phyloP scores from a whole-genome alignment of 2,888 invertebrate species.

The Lepetodrilus schrolli region DNA sequence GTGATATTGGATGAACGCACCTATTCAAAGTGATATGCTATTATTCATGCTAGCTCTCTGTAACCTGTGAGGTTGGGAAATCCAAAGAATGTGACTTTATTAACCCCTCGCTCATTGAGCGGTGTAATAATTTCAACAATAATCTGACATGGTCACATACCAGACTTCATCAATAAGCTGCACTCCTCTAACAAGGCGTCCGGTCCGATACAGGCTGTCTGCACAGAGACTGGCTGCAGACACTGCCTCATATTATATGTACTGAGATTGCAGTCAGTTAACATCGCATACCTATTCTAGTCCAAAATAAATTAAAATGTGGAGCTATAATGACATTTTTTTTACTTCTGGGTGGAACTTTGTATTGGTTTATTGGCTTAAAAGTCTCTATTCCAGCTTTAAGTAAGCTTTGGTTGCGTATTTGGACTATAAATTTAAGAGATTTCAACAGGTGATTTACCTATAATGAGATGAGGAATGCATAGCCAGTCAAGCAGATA shows the following conservation, averaged over 20 bases:
- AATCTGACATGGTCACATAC: too few species aligned
- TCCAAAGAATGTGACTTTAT: background rate
- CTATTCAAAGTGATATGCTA: background rate
- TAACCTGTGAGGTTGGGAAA: background rate
- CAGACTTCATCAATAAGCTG: too few species aligned
- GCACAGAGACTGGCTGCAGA: too few species aligned
- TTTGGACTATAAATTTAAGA: background rate
- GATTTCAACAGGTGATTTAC: background rate
- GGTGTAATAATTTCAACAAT: too few species aligned
- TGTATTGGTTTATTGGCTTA: background rate
- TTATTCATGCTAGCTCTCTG: background rate
- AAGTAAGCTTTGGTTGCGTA: background rate
- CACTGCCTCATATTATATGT: too few species aligned
- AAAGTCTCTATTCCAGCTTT: too few species aligned
- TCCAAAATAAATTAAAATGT: too few species aligned
- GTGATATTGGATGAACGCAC: background rate
- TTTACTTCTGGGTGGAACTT: background rate
- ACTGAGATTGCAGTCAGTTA: too few species aligned
- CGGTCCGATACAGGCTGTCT: too few species aligned
- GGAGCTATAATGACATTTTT: too few species aligned
- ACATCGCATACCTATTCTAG: too few species aligned
- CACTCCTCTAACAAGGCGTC: too few species aligned
- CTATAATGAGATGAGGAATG: background rate
- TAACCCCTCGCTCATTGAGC: background rate
- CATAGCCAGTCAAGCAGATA: background rate